Evolutionary conservation across 2,113 vertebrate species (phyloP), one percentile per base, ranked within the genome.

Genomic region (Speoplatyrhinus poulsoni): DNA sequence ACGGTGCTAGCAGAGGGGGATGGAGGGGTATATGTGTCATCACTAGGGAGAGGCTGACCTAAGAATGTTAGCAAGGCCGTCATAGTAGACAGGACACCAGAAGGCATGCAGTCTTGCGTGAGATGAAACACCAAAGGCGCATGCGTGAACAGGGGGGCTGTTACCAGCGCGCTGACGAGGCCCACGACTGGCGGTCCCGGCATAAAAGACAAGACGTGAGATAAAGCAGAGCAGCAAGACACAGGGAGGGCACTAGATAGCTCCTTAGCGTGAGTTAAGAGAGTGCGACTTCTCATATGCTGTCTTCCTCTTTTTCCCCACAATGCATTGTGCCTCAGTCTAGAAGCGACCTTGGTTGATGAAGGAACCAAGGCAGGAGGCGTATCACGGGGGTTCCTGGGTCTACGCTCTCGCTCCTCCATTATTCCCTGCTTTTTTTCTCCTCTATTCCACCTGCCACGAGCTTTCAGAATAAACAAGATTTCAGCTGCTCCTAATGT

Each of bases 31-130:
- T 26, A 3, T 26, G 26, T 17, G 59, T 58, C 10, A 17, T 33
- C 26, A 16, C 54, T 55, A 17, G 32, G 56, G 56, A 11, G 15
- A 73, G 64, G 52, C 72, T 82, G 84, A 84, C 81, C 81, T 76
- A 65, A 81, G 75, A 66, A 72, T 57, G 72, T 72, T 76, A 74
- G 67, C 47, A 5, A 58, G 67, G 65, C 79, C 65, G 75, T 17
- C 41, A 17, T 12, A 12, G 41, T 4, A 17, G 60, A 64, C 67
- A 66, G 65, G 57, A 48, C 75, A 46, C 67, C 80, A 72, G 75
- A 48, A 19, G 46, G 46, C 60, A 62, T 19, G 46, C 60, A 26
- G 46, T 17, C 60, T 48, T 41, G 46, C n/a, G 11, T 62, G 56
- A 75, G 62, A 76, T 26, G 1, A 62, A 58, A 54, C 56, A 75